phyloP scores from a whole-genome alignment of 2,113 vertebrate species.

The Oryzias curvinotus region DNA sequence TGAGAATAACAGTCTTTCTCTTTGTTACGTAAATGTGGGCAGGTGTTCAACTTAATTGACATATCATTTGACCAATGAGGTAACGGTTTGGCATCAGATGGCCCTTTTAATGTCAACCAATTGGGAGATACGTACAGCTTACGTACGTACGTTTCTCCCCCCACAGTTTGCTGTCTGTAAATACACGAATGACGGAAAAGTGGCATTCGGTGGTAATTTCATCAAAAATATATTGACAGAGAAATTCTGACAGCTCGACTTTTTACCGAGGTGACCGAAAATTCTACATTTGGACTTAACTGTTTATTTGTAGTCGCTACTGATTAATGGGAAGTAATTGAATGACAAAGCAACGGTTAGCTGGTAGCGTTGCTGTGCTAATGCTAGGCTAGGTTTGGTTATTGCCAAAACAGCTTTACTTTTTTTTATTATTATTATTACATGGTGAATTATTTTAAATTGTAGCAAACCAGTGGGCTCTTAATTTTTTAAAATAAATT shows the following conservation, averaged over 20 bases:
- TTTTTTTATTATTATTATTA: background rate
- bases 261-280: constrained; percentile 47
- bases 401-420: constrained; percentile 15
- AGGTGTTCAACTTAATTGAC: constrained; percentile 40
- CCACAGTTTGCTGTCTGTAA: constrained; percentile 66
- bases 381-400: constrained; percentile 57
- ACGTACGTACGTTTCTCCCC: constrained; percentile 37
- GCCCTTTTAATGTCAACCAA: constrained; percentile 72
- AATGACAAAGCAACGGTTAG: constrained; percentile 63
- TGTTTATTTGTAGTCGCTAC: background rate
- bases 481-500: too few species aligned
- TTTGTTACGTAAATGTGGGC: background rate
- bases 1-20: too few species aligned
- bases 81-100: background rate
- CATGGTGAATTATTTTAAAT: background rate
- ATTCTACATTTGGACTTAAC: background rate
- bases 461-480: too few species aligned
- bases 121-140: constrained; percentile 34
- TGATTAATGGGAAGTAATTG: constrained; percentile 19
- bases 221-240: constrained; percentile 17
- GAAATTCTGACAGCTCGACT: constrained; percentile 15
- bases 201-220: constrained; percentile 31
- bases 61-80: constrained; percentile 41
- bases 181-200: constrained; percentile 75
- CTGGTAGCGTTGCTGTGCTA: constrained; percentile 52